These are phyloP conservation scores for Andrena cerasifolii DNA, from an alignment of 1,140 invertebrate genomes.

Conservation along the genomic window DNA sequence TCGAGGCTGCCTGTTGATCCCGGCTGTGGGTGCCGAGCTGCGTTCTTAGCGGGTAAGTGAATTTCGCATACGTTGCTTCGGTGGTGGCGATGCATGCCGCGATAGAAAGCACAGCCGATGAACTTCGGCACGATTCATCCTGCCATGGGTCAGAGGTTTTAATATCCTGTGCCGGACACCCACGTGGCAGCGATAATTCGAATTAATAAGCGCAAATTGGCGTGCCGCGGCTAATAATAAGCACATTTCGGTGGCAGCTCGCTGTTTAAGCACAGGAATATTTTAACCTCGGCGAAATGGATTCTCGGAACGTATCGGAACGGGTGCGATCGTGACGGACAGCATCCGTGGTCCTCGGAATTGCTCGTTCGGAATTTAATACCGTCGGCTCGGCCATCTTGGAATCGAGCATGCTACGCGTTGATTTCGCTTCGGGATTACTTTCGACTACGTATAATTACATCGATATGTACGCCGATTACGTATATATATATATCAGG, in stretches of 20 bases:
- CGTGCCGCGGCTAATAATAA: slow-evolving; percentile 61
- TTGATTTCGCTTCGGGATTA: neutral
- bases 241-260: slow-evolving; percentile 45
- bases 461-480: slow-evolving; percentile 11
- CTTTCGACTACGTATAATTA: neutral
- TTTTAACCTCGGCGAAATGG: slow-evolving; percentile 48
- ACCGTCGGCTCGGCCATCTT: neutral
- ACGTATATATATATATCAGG: neutral
- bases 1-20: slow-evolving; percentile 39
- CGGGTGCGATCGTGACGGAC: slow-evolving; percentile 47
- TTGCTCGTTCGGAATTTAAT: slow-evolving; percentile 39
- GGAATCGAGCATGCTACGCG: neutral
- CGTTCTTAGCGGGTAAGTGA: slow-evolving; percentile 29
- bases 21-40: neutral
- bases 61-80: slow-evolving; percentile 13
- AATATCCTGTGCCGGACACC: slow-evolving; percentile 79
- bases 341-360: slow-evolving; percentile 48
- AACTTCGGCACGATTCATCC: slow-evolving; percentile 68
- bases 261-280: slow-evolving; percentile 17
- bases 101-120: slow-evolving; percentile 22
- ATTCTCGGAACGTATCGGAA: slow-evolving; percentile 52
- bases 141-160: slow-evolving; percentile 81
- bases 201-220: slow-evolving; percentile 82
- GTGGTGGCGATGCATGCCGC: neutral
- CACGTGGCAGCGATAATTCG: slow-evolving; percentile 80